phyloP scores from a whole-genome alignment of 2,797 vertebrate species.

The Aldrovandia affinis region DNA sequence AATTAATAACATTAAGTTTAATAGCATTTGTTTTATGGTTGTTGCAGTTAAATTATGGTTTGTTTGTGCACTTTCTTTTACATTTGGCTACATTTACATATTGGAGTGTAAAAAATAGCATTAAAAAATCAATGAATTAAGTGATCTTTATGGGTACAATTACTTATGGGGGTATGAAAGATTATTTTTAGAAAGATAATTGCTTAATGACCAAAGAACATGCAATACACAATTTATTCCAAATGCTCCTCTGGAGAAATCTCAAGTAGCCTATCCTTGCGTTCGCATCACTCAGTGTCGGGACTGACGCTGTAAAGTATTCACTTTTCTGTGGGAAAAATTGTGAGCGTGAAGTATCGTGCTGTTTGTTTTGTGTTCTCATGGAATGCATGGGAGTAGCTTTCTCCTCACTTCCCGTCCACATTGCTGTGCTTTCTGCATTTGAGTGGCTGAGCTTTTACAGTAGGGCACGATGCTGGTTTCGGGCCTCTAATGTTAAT shows the following conservation, averaged over 20 bases:
- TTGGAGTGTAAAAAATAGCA: no score
- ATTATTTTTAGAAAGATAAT: neutral
- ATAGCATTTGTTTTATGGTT: no score
- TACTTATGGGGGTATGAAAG: neutral
- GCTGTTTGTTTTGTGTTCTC: conserved; percentile 30
- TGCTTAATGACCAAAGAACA: neutral
- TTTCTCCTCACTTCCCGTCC: neutral
- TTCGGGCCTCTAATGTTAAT: neutral
- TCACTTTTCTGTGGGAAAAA: neutral
- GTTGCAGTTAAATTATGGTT: neutral
- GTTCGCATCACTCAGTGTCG: neutral
- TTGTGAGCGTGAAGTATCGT: conserved; percentile 27
- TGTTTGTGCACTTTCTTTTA: no score
- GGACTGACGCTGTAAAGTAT: neutral
- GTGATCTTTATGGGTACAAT: neutral
- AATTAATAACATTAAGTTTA: no score
- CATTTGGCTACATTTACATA: no score
- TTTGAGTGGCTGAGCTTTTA: neutral
- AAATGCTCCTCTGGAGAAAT: neutral
- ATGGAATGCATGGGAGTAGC: neutral
- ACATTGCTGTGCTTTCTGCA: neutral
- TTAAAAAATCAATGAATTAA: neutral
- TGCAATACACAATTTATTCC: neutral
- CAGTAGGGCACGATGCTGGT: neutral
- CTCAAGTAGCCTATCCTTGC: neutral